Base-by-base conservation (phyloP, 2,797 vertebrate genomes). In the Enteromius mattozi region DNA sequence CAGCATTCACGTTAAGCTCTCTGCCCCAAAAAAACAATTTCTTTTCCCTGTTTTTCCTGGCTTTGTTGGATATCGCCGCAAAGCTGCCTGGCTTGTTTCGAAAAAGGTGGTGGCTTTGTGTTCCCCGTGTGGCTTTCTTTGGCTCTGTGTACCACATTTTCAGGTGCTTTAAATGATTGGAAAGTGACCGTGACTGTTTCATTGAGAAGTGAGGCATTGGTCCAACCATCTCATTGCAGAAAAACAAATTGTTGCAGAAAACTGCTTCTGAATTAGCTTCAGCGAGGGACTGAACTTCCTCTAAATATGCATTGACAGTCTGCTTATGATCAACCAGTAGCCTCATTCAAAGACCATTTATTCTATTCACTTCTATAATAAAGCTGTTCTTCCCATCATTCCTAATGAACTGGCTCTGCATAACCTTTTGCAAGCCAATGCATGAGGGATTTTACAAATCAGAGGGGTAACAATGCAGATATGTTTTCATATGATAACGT, bases 261-360 rank as follows among this genome's bases (percentile, higher is more conserved):
- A 78, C 24, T n/a, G 3, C 27, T 47, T 74, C 42, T 75, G 42
- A 75, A 82, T 75, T 42, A 68, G 72, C 72, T 68, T 54, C 24
- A 42, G 71, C 6, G 1, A 61, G 81, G 59, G 81, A 68, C 35
- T 30, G 33, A 83, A 77, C 61, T 68, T 83, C 59, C 61, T 83
- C 72, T 83, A 69, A 83, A 83, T 56, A n/a, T 17, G 30, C 81
- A 83, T 76, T 83, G 71, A 54, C 72, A 76, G 24, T 54, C 81
- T 77, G 81, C 63, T 49, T 77, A 45, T 56, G 35, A 83, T 68
- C 72, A 77, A 51, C 63, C 61, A 33, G 61, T 65, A 65, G 14
- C 27, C 14, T 65, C 27, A 69, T 63, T 79, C 56, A 65, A 72
- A 63, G 40, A 27, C 42, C 21, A 37, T 85, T 74, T 54, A 61